Evolutionary conservation across 2,113 vertebrate genomes (phyloP), one percentile per base, ranked within the genome.

Genomic region (Holacanthus passer): DNA sequence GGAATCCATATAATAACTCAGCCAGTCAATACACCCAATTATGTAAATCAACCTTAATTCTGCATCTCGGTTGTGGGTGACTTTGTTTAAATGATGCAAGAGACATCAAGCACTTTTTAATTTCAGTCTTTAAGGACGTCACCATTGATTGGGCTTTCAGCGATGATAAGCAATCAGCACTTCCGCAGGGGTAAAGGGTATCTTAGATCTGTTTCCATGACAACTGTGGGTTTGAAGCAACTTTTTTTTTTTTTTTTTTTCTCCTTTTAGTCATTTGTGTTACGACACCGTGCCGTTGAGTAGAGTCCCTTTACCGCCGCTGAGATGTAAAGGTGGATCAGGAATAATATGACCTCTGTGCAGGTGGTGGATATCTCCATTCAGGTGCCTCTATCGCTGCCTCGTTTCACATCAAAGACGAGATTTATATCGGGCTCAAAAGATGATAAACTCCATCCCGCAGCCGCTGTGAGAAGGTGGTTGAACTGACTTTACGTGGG

Each of bases 171-270:
- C 79, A 83, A 82, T 81, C 81, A 64, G 73, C 74, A 48, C 77
- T 84, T 86, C 35, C 79, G 69, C 39, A 87, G 65, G 87, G 88
- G 79, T 71, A 71, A 48, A 86, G 70, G 82, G 75, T 86, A 83
- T 87, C 76, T 88, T 41, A 85, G 77, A 88, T 83, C 78, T 76
- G 93, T 95, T 94, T 90, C 94, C 91, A 95, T 95, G 94, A 93
- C 93, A 91, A 95, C 94, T 29, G 86, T 85, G 75, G 64, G 73
- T 73, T 86, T 87, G 68, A 87, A 83, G 72, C 85, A 90, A 94
- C 84, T 88, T 92, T 87, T 88, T 79, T n/a, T n/a, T n/a, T n/a
- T n/a, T n/a, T n/a, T n/a, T n/a, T n/a, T n/a, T n/a, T n/a, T n/a
- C n/a, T n/a, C n/a, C n/a, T n/a, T n/a, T n/a, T n/a, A n/a, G n/a